phyloP scores from a whole-genome alignment of 2,797 vertebrate genomes.

The Notolepis coatsorum region DNA sequence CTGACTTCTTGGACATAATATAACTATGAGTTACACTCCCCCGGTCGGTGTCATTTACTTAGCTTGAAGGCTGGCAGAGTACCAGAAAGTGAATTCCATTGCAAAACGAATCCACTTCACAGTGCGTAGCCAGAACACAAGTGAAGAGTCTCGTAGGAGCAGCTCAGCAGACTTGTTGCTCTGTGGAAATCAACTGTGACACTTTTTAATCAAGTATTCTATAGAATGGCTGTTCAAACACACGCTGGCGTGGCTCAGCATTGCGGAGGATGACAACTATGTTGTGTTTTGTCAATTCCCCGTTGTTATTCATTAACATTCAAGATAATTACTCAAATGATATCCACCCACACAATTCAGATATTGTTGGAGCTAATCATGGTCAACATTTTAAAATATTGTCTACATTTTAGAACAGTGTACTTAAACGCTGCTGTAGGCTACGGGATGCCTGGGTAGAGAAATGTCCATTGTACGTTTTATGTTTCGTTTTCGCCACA shows the following conservation, averaged over 20 bases:
- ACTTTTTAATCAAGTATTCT: not conserved
- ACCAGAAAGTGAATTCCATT: conserved; percentile 25
- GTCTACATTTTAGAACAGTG: too few relatives aligned
- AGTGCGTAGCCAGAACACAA: conserved; percentile 11
- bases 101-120: conserved; percentile 20
- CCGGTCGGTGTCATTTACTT: conserved; percentile 5
- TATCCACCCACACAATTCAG: too few relatives aligned
- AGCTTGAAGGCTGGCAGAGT: conserved; percentile 22
- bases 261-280: not conserved
- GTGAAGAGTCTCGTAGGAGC: conserved; percentile 17
- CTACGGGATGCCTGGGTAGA: too few relatives aligned
- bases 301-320: not conserved
- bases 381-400: too few relatives aligned
- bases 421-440: too few relatives aligned
- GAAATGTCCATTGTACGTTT: too few relatives aligned
- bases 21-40: conserved; percentile 18
- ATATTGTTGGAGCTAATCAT: not conserved
- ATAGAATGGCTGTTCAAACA: not conserved
- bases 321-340: too few relatives aligned
- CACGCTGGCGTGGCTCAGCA: not conserved
- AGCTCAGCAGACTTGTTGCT: conserved; percentile 42
- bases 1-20: conserved; percentile 14
- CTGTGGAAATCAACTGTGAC: not conserved
- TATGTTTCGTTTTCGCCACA: too few relatives aligned
- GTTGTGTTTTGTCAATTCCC: not conserved